Evolutionary conservation across 2,888 invertebrate species (phyloP), one percentile per base, ranked within the genome.

Genomic region (Idaea dimidiata): DNA sequence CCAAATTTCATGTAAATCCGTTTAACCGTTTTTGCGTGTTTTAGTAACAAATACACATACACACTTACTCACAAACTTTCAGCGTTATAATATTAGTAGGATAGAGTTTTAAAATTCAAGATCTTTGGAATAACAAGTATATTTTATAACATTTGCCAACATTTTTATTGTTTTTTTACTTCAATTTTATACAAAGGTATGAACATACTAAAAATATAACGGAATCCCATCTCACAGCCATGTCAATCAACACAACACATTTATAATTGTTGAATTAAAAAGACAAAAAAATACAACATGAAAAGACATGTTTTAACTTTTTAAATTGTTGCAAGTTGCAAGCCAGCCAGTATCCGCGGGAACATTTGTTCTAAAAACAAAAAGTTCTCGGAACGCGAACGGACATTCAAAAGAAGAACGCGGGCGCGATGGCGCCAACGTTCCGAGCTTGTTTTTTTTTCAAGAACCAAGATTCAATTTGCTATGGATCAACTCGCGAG

Each of bases 391-490:
- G 77, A 81, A 78, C 79, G 78, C 68, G 72, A 77, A 77, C 80
- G 82, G 83, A 83, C 85, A 84, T 84, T 88, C 84, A 87, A 84
- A 89, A 89, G 88, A 82, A 73, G 86, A 84, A 82, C 83, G 74
- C 80, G 82, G 84, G 87, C 87, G 86, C 87, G 87, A 86, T 89
- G 91, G 91, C 91, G 91, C 91, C 91, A 90, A 88, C 89, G 86
- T 86, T 87, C 86, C 82, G 80, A 75, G 83, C 81, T 84, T 18
- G 16, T 17, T 56, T 59, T 66, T 66, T 66, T 71, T 69, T 63
- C 62, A 61, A 63, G 83, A 78, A 73, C 83, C 85, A 84, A 84
- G 86, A 84, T 89, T 89, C 89, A 90, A 90, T 90, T 90, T 90
- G 89, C 88, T 87, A 76, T 68, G 77, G 79, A 81, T 83, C 86